These are phyloP conservation scores for Rhea americana DNA, from an alignment of 2,113 vertebrate genomes.

Conservation along the genomic window DNA sequence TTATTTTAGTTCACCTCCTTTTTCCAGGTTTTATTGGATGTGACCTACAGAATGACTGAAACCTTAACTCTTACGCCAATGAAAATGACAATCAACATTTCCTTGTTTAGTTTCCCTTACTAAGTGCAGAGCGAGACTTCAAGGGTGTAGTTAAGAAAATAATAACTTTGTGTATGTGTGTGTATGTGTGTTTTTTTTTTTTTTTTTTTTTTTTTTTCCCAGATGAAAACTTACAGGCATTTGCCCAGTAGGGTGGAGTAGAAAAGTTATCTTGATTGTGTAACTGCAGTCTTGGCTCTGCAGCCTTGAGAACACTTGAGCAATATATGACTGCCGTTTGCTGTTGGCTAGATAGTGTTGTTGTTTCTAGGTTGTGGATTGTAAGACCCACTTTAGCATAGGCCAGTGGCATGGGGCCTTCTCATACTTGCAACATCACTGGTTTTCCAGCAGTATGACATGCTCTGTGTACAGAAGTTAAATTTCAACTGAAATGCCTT, in stretches of 20 bases:
- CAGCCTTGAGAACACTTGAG: conserved; percentile 62
- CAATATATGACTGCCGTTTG: conserved; percentile 32
- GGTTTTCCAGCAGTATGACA: conserved; percentile 40
- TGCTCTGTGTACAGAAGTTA: conserved; percentile 33
- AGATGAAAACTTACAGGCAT: conserved; percentile 16
- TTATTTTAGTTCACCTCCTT: not conserved
- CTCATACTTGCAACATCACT: conserved; percentile 48
- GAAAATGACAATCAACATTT: not conserved
- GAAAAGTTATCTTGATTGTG: conserved; percentile 68
- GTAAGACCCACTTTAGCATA: conserved; percentile 38
- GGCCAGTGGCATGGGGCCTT: conserved; percentile 37
- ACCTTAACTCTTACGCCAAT: not conserved
- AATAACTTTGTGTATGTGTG: not conserved
- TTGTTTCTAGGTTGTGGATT: conserved; percentile 41
- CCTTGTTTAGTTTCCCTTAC: conserved; percentile 16
- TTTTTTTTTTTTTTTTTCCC: not conserved
- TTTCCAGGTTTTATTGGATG: not conserved
- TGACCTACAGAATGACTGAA: not conserved
- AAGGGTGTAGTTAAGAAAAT: conserved; percentile 48
- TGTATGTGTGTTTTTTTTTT: too few relatives aligned
- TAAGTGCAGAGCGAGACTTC: not conserved
- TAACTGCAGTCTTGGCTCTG: conserved; percentile 56
- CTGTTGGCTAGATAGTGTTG: conserved; percentile 41
- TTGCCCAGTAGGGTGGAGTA: not conserved
- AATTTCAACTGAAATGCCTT: conserved; percentile 48